Conservation (phyloP, 2,888 invertebrate species). For the Craniophora ligustri region DNA sequence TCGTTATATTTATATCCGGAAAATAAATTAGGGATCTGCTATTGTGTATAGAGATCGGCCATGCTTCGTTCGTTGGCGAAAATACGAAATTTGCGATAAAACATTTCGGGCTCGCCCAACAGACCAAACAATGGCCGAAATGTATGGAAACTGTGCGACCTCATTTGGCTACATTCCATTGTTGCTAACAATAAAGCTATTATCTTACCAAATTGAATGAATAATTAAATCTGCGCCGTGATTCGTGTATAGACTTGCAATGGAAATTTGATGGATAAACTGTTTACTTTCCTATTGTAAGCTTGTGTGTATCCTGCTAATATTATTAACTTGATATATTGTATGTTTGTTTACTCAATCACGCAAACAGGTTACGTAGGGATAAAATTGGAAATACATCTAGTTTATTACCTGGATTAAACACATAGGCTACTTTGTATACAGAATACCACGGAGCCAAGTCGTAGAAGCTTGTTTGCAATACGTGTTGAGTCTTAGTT, state of each 20-base stretch:
- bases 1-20: constrained; percentile 36
- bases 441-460: no score
- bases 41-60: constrained; percentile 28
- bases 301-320: not conserved
- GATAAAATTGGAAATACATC: no score
- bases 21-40: constrained; percentile 36
- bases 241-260: constrained; percentile 31
- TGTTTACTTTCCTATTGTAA: constrained; percentile 28
- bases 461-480: no score
- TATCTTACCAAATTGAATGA: constrained; percentile 66
- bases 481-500: no score
- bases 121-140: constrained; percentile 47
- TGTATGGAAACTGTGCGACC: constrained; percentile 42
- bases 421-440: no score
- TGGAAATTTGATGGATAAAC: constrained; percentile 27
- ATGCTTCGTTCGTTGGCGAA: constrained; percentile 33
- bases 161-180: constrained; percentile 58
- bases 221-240: constrained; percentile 60
- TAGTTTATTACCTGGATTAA: no score
- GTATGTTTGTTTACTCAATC: no score
- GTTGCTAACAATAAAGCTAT: constrained; percentile 63
- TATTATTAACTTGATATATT: no score
- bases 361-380: no score
- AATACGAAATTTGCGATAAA: constrained; percentile 34
- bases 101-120: constrained; percentile 35